These are phyloP conservation scores for Rutpela maculata DNA, from an alignment of 2,888 invertebrate genomes.

Conservation along the genomic window DNA sequence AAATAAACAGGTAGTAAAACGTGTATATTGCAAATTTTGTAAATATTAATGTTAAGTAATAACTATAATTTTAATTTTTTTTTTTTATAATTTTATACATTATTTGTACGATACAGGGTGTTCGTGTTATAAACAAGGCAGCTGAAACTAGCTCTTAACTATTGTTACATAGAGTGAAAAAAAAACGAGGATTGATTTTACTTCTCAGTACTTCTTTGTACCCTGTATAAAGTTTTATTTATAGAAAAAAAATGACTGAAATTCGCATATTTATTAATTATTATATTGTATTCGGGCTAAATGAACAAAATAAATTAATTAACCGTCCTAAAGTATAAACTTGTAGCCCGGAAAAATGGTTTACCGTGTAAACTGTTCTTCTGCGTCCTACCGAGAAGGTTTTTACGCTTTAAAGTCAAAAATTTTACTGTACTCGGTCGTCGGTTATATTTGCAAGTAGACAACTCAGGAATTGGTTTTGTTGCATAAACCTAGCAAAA, in stretches of 20 bases:
- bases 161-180: conserved; percentile 52
- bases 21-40: conserved; percentile 63
- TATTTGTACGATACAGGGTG: conserved; percentile 68
- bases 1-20: conserved; percentile 58
- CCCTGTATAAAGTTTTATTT: conserved; percentile 63
- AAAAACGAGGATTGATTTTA: conserved; percentile 42
- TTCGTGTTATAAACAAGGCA: conserved; percentile 60
- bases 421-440: not conserved
- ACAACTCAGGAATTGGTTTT: too few species aligned
- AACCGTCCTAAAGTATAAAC: conserved; percentile 58
- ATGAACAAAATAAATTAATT: conserved; percentile 57
- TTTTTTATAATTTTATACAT: conserved; percentile 67
- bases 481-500: too few species aligned
- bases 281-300: conserved; percentile 57
- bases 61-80: conserved; percentile 65
- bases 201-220: conserved; percentile 50
- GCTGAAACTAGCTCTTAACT: conserved; percentile 56
- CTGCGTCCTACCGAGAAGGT: conserved; percentile 14
- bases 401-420: conserved; percentile 23
- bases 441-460: too few species aligned
- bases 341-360: conserved; percentile 16
- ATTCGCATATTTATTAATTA: conserved; percentile 55
- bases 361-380: conserved; percentile 24
- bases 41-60: conserved; percentile 62
- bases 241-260: conserved; percentile 62